Evolutionary conservation across 2,888 invertebrate species (phyloP), one percentile per base, ranked within the genome.

Genomic region (Chaetoderma sp.): DNA sequence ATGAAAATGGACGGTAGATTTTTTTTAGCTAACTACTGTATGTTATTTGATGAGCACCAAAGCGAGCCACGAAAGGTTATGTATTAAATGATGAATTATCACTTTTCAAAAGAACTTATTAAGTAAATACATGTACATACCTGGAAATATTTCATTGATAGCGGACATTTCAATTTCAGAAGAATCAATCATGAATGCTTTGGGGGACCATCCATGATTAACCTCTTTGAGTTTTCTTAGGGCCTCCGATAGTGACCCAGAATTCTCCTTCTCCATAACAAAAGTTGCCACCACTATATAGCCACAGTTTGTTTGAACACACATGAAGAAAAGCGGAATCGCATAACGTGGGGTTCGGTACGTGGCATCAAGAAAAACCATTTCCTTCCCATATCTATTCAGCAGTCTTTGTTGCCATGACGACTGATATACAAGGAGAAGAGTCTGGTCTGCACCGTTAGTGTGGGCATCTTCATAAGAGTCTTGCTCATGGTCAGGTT

Each of bases 341-440:
- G 63, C 66, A 58, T 69, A 73, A 21, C 57, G 60, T 10, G 67
- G 64, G 2, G 67, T 71, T 39, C 57, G 60, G 64, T 71, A 74
- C 8, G 72, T 71, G 16, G 72, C 65, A 60, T 69, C 74, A 1
- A 74, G 47, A n/a, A 71, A 60, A 16, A 60, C 60, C n/a, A 71
- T 42, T 5, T 66, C 65, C 6, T 50, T 54, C 0, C 72, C 72
- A 64, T 72, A 72, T 36, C 42, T 47, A 18, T 45, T 13, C 5
- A 74, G 60, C 18, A 74, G 52, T 10, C 44, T 33, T 55, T 52
- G 49, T 42, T 71, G 71, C 60, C 56, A 64, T 8, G n/a, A 28
- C 10, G 63, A 45, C 49, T 71, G 70, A 59, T 60, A 61, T 4
- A 73, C 60, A n/a, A 73, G 45, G 16, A 73, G 59, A 36, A 73